Percentiles rank a stretch among this genome's conserved stretches.
Evolutionary conservation across 1,140 invertebrate genomes (phyloP).

Genomic region (Druon quercuslanigerum): DNA sequence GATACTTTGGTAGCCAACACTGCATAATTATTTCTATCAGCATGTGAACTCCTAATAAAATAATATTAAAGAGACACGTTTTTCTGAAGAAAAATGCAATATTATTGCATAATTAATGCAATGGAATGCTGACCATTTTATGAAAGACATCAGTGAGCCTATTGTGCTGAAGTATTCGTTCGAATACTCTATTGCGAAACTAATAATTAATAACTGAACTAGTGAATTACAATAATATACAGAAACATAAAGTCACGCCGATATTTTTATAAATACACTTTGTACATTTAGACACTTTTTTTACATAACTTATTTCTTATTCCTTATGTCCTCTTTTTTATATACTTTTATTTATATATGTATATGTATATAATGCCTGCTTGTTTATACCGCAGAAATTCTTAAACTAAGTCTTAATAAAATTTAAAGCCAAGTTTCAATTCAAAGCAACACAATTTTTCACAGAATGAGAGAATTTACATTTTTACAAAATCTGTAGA

Average conservation of each 20-base stretch:
- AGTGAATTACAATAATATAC: neutral
- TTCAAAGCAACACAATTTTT: neutral
- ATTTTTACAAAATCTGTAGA: constrained; percentile 3
- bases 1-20: neutral
- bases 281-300: too few relatives aligned
- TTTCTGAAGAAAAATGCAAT: constrained; percentile 12
- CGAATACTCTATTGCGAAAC: constrained; percentile 4
- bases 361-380: too few relatives aligned
- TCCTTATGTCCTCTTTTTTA: too few relatives aligned
- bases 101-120: neutral
- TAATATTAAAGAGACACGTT: neutral
- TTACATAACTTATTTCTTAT: too few relatives aligned
- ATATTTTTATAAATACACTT: too few relatives aligned
- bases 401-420: too few relatives aligned
- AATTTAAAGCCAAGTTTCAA: neutral
- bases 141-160: constrained; percentile 25
- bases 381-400: too few relatives aligned
- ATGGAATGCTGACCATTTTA: neutral
- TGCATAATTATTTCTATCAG: neutral
- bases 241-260: too few relatives aligned
- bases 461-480: neutral
- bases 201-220: neutral
- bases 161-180: constrained; percentile 19
- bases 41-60: neutral
- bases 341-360: too few relatives aligned